These are phyloP conservation scores for Trisateles emortualis DNA, from an alignment of 2,888 invertebrate genomes.

Conservation along the genomic window DNA sequence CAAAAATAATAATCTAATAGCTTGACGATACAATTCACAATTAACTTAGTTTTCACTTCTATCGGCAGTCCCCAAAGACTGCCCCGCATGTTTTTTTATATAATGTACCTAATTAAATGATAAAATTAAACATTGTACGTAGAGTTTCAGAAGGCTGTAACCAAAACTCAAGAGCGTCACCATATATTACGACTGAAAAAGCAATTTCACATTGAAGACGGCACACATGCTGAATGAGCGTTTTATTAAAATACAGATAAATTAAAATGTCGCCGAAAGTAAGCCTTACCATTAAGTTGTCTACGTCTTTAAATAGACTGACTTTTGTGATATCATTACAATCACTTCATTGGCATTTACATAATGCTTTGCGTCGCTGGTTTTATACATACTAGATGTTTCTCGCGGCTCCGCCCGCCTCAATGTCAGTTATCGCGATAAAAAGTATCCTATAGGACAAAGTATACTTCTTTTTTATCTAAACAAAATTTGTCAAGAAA, in stretches of 20 bases:
- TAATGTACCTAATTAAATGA: neutral
- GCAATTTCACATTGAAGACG: constrained; percentile 49
- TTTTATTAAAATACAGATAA: constrained; percentile 54
- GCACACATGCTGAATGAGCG: constrained; percentile 48
- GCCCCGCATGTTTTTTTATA: too few relatives aligned
- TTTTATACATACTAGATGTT: too few relatives aligned
- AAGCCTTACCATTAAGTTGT: constrained; percentile 28
- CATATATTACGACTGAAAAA: constrained; percentile 47
- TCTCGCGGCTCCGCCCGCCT: too few relatives aligned
- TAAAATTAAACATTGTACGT: constrained; percentile 22
- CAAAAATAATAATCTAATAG: too few relatives aligned
- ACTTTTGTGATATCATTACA: constrained; percentile 32
- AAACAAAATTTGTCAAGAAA: too few relatives aligned
- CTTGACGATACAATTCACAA: too few relatives aligned
- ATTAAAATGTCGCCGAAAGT: constrained; percentile 47
- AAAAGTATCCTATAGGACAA: too few relatives aligned
- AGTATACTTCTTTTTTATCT: too few relatives aligned
- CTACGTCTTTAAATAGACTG: constrained; percentile 32
- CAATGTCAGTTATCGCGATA: too few relatives aligned
- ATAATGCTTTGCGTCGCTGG: constrained; percentile 7
- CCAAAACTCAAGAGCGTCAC: constrained; percentile 36
- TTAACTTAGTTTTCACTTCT: too few relatives aligned
- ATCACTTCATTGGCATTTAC: constrained; percentile 4
- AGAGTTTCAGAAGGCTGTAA: constrained; percentile 13
- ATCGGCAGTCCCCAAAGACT: too few relatives aligned